Conservation (phyloP, 2,113 vertebrate genomes). For the Vimba vimba region DNA sequence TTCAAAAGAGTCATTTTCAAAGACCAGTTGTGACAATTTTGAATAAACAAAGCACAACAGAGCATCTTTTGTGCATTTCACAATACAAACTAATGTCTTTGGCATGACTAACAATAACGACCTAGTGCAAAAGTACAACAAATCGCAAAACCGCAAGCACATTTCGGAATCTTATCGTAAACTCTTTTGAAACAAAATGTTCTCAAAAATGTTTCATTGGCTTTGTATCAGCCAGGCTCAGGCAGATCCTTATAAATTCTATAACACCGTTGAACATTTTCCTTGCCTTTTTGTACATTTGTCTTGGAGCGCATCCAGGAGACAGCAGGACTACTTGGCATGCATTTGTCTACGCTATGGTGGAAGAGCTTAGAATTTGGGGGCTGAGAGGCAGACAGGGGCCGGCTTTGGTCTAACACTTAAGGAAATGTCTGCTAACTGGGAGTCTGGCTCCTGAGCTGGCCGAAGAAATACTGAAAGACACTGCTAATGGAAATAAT, state of each 20-base stretch:
- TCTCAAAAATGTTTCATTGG: constrained; percentile 44
- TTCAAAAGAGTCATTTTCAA: not conserved
- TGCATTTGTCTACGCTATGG: constrained; percentile 44
- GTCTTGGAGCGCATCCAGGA: constrained; percentile 71
- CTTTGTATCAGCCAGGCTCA: constrained; percentile 54
- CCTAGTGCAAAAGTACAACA: not conserved
- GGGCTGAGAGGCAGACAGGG: constrained; percentile 60
- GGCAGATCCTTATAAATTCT: constrained; percentile 55
- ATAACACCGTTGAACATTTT: constrained; percentile 66
- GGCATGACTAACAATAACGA: not conserved
- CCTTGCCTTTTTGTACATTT: constrained; percentile 66
- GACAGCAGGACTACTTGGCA: constrained; percentile 71
- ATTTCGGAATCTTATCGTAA: not conserved
- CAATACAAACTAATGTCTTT: constrained; percentile 3
- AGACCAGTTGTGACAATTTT: not conserved
- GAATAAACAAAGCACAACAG: not conserved
- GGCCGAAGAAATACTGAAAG: constrained; percentile 58
- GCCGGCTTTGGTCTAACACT: constrained; percentile 61
- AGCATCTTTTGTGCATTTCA: not conserved
- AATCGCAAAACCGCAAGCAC: not conserved
- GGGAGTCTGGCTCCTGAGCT: constrained; percentile 57
- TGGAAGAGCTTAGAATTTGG: constrained; percentile 65
- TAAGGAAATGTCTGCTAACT: constrained; percentile 72
- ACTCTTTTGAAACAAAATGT: constrained; percentile 55
- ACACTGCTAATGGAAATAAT: constrained; percentile 66